phyloP scores from a whole-genome alignment of 2,797 vertebrate genomes.

The Pipistrellus pygmaeus region DNA sequence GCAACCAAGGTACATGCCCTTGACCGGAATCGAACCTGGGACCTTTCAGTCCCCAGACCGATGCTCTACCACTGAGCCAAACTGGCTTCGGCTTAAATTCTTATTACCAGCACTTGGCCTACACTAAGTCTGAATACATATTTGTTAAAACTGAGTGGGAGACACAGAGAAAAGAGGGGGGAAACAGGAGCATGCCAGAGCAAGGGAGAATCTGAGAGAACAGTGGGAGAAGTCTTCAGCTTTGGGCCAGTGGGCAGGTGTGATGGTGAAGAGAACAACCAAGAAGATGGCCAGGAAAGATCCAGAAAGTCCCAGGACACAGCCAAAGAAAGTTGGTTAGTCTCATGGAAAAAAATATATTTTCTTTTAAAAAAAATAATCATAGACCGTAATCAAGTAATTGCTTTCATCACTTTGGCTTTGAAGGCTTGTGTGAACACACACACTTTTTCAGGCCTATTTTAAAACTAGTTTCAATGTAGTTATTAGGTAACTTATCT shows the following conservation, averaged over 20 bases:
- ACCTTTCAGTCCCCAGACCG: too few species aligned
- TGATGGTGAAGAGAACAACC: conserved; percentile 9
- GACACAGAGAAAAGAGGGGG: conserved; percentile 63
- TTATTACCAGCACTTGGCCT: background rate
- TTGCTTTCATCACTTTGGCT: conserved; percentile 82
- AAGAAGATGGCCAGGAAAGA: conserved; percentile 20
- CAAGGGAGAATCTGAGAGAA: conserved; percentile 76
- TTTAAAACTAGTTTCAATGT: conserved; percentile 72
- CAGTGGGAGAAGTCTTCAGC: background rate
- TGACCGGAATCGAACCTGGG: too few species aligned
- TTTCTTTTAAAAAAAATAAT: conserved; percentile 84
- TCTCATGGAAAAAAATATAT: conserved; percentile 82
- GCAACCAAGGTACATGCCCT: too few species aligned
- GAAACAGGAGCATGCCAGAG: conserved; percentile 70
- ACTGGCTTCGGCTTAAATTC: too few species aligned
- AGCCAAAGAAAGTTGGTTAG: conserved; percentile 74
- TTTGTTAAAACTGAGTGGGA: conserved; percentile 52
- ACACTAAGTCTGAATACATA: background rate
- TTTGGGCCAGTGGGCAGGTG: background rate
- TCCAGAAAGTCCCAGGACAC: background rate
- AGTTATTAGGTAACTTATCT: conserved; percentile 76
- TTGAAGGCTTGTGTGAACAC: conserved; percentile 75
- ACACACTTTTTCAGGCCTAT: conserved; percentile 79
- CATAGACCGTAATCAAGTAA: conserved; percentile 81
- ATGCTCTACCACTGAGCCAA: too few species aligned